These are phyloP conservation scores for Alfaro cultratus DNA, from an alignment of 2,797 vertebrate genomes.

Conservation along the genomic window DNA sequence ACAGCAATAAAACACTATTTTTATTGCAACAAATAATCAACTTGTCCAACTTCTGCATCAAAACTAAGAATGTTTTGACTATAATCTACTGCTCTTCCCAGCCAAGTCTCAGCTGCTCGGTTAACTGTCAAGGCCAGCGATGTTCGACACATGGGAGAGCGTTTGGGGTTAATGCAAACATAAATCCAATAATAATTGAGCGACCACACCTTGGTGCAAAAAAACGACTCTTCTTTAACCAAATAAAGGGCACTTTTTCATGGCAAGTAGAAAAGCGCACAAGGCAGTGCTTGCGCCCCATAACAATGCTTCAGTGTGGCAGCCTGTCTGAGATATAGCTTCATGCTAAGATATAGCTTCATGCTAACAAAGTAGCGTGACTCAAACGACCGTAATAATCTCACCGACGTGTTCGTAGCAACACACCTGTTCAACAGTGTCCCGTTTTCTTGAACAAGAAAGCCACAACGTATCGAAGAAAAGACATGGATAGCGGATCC, in stretches of 20 bases:
- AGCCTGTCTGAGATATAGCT: neutral
- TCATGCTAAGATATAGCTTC: neutral
- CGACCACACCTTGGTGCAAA: no score
- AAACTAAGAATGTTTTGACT: no score
- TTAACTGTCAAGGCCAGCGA: neutral
- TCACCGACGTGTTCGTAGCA: accelerated
- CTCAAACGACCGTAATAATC: accelerated
- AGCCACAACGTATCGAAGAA: constrained; percentile 10
- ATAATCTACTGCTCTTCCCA: neutral
- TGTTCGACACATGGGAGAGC: neutral
- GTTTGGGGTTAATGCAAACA: neutral
- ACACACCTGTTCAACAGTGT: constrained; percentile 33
- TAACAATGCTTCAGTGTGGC: neutral
- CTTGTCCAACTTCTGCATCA: no score
- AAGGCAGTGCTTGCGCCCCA: neutral
- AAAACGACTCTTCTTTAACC: neutral
- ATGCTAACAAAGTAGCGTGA: accelerated
- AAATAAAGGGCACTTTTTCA: neutral
- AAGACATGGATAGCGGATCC: neutral
- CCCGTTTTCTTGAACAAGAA: neutral
- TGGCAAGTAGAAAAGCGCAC: neutral
- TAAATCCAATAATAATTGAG: neutral
- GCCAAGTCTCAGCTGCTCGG: constrained; percentile 4
- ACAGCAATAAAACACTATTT: neutral
- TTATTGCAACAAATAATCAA: neutral